Conservation (phyloP, 1,140 invertebrate genomes). For the Zophobas morio region DNA sequence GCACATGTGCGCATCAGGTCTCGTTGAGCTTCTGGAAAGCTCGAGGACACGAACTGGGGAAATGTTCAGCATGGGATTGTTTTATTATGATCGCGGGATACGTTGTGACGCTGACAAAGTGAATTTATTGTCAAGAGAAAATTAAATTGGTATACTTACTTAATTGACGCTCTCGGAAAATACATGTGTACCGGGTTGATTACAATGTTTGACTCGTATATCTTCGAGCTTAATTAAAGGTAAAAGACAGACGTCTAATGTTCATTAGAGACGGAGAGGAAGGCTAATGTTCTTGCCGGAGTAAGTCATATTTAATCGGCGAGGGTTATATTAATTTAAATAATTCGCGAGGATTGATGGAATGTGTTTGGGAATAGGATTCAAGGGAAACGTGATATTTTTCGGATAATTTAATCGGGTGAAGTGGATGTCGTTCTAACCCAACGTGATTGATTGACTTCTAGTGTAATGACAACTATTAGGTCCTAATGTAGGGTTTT, state of each 20-base stretch:
- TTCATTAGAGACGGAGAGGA: slow-evolving; percentile 5
- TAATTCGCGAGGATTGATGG: not conserved
- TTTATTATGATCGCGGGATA: slow-evolving; percentile 30
- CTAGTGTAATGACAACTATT: no score
- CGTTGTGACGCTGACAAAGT: slow-evolving; percentile 17
- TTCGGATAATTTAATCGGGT: slow-evolving; percentile 1
- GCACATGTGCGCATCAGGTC: not conserved
- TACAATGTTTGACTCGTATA: slow-evolving; percentile 28
- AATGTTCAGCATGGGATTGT: slow-evolving; percentile 40
- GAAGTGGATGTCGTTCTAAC: no score
- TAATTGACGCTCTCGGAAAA: slow-evolving; percentile 9
- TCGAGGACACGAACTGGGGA: slow-evolving; percentile 40
- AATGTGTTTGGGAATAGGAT: not conserved
- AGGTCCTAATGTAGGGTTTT: no score
- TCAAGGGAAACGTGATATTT: not conserved
- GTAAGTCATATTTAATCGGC: slow-evolving; percentile 33
- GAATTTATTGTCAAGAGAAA: slow-evolving; percentile 31
- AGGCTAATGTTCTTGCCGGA: slow-evolving; percentile 2
- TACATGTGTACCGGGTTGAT: slow-evolving; percentile 22
- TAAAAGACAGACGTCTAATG: slow-evolving; percentile 32
- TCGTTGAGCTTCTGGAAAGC: slow-evolving; percentile 7
- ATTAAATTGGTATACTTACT: slow-evolving; percentile 19
- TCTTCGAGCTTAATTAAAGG: slow-evolving; percentile 17
- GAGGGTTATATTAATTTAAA: not conserved
- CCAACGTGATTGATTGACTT: no score